Base-by-base conservation (phyloP, 2,888 invertebrate species). In the Polylopha cassiicola region DNA sequence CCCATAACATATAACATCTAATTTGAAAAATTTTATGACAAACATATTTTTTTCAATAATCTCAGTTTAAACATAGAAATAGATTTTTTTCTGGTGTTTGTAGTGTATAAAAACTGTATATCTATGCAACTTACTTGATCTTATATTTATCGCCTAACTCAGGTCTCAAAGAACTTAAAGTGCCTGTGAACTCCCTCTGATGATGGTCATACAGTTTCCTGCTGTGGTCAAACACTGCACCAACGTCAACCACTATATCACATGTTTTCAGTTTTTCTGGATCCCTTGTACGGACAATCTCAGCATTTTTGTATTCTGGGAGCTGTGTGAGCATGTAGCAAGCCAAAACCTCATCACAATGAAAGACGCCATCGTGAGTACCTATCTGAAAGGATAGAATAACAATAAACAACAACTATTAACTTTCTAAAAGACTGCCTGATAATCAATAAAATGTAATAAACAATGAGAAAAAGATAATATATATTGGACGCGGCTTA, bases 201-300 rank as follows among this genome's bases (percentile, higher is more conserved):
- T 99, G 99, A 73, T 99, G 99, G 71, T 99, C 99, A 73, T 93
- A 99, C 46, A 93, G 87, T 45, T 91, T 89, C 41, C 70, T 90
- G 0, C 81, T 78, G 37, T 92, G 92, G 72, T 98, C 90, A 72
- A 93, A 99, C 8, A 88, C 88, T 1, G 90, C 93, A 2, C 99
- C 99, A 3, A 99, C 98, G 81, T 99, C 99, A 0, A 99, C 92
- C 0, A 99, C 95, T 50, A 99, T 90, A 64, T 98, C 95, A 77
- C 98, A 98, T 1, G 88, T 87, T 0, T 91, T 89, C 36, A 99
- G 84, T 50, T 89, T 87, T 54, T 84, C 60, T 10, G 53, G 48
- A 50, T 91, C 87, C 27, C 92, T 84, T 0, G 89, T 88, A 52
- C 95, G 87, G 4, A 96, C 72, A 42, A 99, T 94, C 50, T 89